Evolutionary conservation across 2,113 vertebrate genomes (phyloP), one percentile per base, ranked within the genome.

Genomic region (Theristicus caerulescens): DNA sequence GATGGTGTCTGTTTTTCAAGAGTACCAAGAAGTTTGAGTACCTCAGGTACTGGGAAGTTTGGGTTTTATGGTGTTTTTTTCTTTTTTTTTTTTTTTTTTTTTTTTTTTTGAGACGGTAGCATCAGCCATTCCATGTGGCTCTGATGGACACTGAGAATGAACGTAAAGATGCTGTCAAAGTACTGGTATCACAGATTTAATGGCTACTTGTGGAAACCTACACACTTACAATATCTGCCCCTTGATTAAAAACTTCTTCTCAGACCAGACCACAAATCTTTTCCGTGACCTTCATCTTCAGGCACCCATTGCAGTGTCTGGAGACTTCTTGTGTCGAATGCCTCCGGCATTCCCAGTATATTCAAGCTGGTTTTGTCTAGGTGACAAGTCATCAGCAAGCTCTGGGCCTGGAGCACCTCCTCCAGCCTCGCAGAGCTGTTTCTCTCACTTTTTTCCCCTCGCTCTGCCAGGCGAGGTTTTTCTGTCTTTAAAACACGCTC

Each of bases 21-120:
- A 52, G 11, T 20, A 69, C 3, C 0, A 44, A 38, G 40, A 90
- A 49, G 3, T 47, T 21, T 24, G n/a, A 70, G 13, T 71, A 57
- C 34, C 11, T 78, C 31, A 20, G 16, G 5, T 76, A 13, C 26
- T 49, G 21, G 26, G 18, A 66, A 76, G 44, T 9, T n/a, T 3
- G 7, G 6, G 4, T 0, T 2, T 54, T 46, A 52, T 64, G 16
- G 3, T 52, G 5, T 1, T 1, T 20, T 47, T 47, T 47, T 42
- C 40, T 42, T 47, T 47, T 32, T 59, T 47, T 36, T 18, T 32
- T 59, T 32, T 59, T 47, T 49, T 34, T 49, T 21, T 47, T 25
- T 0, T 16, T 51, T 54, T 32, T 59, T 47, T 36, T 18, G 36
- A 32, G 13, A 15, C 52, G 7, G 10, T 66, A 40, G 8, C 29